Percentiles rank a stretch among this genome's conserved stretches.
These are phyloP conservation scores for Marisa cornuarietis DNA, from an alignment of 1,140 invertebrate genomes.

Conservation along the genomic window DNA sequence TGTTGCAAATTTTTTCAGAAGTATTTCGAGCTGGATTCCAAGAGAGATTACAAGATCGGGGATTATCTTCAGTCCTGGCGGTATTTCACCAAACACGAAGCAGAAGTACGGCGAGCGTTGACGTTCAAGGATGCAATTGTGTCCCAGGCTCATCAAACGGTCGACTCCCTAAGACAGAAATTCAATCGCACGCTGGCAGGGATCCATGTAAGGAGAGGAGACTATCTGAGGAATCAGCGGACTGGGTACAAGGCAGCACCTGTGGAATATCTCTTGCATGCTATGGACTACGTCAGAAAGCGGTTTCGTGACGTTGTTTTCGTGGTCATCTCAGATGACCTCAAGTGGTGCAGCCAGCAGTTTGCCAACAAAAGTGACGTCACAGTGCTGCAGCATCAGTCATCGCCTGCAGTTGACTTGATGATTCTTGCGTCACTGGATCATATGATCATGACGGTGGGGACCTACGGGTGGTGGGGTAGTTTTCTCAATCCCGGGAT, in stretches of 20 bases:
- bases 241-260: constrained; percentile 7
- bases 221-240: not conserved
- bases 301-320: constrained; percentile 11
- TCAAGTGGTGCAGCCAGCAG: not conserved
- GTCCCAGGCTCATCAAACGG: not conserved
- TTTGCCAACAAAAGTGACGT: not conserved
- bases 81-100: not conserved
- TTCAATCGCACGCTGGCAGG: not conserved
- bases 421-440: constrained; percentile 43
- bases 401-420: constrained; percentile 42
- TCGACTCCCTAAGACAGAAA: not conserved
- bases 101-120: not conserved
- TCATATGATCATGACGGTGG: constrained; percentile 49
- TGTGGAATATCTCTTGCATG: not conserved
- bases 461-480: constrained; percentile 50
- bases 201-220: constrained; percentile 2
- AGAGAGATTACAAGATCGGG: not conserved
- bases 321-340: constrained; percentile 4
- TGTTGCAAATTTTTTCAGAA: not conserved
- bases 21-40: not conserved
- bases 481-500: constrained; percentile 44
- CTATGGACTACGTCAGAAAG: constrained; percentile 20
- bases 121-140: not conserved
- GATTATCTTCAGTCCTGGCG: not conserved
- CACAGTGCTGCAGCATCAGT: constrained; percentile 3